Base-by-base conservation (phyloP, 1,140 invertebrate genomes). In the Chironomus tepperi region DNA sequence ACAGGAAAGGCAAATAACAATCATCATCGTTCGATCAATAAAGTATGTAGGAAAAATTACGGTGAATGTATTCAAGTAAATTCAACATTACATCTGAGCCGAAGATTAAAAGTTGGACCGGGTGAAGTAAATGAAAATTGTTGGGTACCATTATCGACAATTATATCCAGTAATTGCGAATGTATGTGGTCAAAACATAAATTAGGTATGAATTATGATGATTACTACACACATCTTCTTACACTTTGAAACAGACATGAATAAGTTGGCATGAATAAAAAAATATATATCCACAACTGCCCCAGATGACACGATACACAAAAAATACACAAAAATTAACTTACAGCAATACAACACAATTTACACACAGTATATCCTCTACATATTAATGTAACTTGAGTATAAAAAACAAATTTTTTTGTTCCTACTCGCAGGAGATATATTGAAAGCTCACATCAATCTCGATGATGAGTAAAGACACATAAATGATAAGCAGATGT, bases 391-490 rank as follows among this genome's bases (percentile, higher is more conserved):
- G n/a, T 57, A 2, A 34, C 24, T 34, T 34, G 24, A 12, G 47
- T n/a, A 57, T 15, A 57, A 12, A 12, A 15, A 15, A n/a, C 10
- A 57, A 12, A n/a, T 57, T 57, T 57, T 57, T 57, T n/a, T 15
- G 15, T n/a, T 57, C 47, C 15, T 15, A 57, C n/a, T 57, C n/a
- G 15, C 10, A 57, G 47, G 47, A 12, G 12, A 57, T n/a, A 57
- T 57, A n/a, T 57, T 57, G 47, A 57, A 57, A 57, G 47, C 47
- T n/a, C 47, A 57, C n/a, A n/a, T 57, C 3, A 57, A n/a, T 57
- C 15, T 57, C 15, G 47, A 57, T n/a, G 47, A 57, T 57, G n/a
- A 57, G 47, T 57, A 57, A 57, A 15, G 5, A 34, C 12, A n/a
- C 3, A 47, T n/a, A 57, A n/a, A 57, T 57, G 47, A 12, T 15